phyloP scores from a whole-genome alignment of 2,113 vertebrate species.

The Tupaia tana region DNA sequence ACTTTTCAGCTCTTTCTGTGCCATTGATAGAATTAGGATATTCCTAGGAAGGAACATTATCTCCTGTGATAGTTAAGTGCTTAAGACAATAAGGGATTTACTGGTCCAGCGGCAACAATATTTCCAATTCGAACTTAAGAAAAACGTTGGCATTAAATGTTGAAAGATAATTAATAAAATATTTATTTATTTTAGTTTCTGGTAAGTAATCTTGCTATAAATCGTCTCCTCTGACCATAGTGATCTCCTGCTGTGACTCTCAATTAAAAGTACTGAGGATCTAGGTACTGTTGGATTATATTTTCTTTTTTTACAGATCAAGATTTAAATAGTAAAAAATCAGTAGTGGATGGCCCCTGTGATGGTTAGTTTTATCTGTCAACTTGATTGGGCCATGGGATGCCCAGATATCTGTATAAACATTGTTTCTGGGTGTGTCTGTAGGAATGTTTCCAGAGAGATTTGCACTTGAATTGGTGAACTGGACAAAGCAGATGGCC shows the following conservation, averaged over 20 bases:
- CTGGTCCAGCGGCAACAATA: neutral
- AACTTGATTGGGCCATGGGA: neutral
- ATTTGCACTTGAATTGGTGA: neutral
- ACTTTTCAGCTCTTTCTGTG: slow-evolving; percentile 5
- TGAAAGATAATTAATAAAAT: neutral
- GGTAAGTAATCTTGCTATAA: neutral
- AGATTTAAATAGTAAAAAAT: slow-evolving; percentile 12
- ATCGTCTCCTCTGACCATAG: neutral
- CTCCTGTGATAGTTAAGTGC: neutral
- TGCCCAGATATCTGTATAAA: neutral
- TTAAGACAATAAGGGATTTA: neutral
- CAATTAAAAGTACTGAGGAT: neutral
- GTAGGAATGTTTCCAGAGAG: neutral
- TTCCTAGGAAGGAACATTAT: neutral
- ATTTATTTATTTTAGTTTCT: neutral
- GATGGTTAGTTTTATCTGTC: neutral
- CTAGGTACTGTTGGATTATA: neutral
- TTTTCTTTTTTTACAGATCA: neutral
- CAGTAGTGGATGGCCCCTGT: neutral
- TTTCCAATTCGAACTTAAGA: neutral
- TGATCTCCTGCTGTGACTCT: neutral
- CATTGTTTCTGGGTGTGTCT: neutral
- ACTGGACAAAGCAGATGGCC: neutral
- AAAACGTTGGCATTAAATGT: neutral
- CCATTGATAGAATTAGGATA: neutral